Evolutionary conservation across 2,888 invertebrate genomes (phyloP), one percentile per base, ranked within the genome.

Genomic region (Flexamia atlantica): DNA sequence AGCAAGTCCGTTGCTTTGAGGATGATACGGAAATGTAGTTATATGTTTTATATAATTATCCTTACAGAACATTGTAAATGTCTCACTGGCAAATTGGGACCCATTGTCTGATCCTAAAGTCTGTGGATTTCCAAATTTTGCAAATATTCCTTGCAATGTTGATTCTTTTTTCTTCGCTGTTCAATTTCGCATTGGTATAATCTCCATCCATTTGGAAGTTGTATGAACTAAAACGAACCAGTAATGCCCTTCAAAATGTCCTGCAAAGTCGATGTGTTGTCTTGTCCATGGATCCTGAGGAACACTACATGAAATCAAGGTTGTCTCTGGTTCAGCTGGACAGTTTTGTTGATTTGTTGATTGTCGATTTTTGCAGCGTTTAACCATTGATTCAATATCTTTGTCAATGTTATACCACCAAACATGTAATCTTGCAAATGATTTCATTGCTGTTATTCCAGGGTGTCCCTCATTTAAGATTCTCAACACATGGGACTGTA

Each of bases 191-290:
- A 85, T 86, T 60, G 85, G 79, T 2, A 86, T 83, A 0, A 88
- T 85, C 83, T 88, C 88, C 0, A 85, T 84, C 87, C 87, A 88
- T 50, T 88, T 87, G 0, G 85, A 85, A 36, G 85, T 79, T 0
- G 88, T 85, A 74, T 88, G 88, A 0, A 88, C 83, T 0, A 88
- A 25, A 2, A 89, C 57, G 7, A 88, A 57, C 72, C 87, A 88
- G 84, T 86, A 30, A 82, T 68, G 9, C 53, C 86, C 80, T 50
- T 86, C 42, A 85, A 85, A 76, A 3, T 87, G 87, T 7, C 85
- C 87, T 23, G 85, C 64, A 50, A 85, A 88, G 83, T 88, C 87
- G 7, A 85, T 84, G 82, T 88, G 88, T 0, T 87, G 84, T 3
- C 87, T 79, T 0, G 53, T 68, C 87, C 87, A 88, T 20, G 83